Conservation (phyloP, 1,140 invertebrate species). For the Lordiphosa stackelbergi region DNA sequence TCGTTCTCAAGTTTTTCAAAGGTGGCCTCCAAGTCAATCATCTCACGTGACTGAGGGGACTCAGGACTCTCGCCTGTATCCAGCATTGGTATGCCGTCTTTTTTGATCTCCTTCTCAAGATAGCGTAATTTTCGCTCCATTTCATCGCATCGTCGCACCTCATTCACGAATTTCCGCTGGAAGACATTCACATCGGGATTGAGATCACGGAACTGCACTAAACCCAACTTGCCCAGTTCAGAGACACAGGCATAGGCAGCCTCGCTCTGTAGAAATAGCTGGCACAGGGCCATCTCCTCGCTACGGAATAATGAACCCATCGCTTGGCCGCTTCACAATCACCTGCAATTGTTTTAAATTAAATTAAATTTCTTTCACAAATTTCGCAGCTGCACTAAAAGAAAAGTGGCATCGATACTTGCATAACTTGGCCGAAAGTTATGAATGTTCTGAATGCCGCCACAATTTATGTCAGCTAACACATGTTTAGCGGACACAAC, state of each 20-base stretch:
- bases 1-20: constrained; percentile 98
- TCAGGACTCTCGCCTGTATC: constrained; percentile 98
- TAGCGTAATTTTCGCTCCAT: constrained; percentile 97
- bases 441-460: constrained; percentile 20
- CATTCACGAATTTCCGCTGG: constrained; percentile 96
- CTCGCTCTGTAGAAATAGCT: constrained; percentile 93
- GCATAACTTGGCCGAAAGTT: constrained; percentile 21
- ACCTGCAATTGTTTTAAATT: background rate
- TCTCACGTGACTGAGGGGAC: constrained; percentile 97
- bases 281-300: constrained; percentile 92
- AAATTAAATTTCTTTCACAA: too few relatives aligned
- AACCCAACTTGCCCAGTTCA: constrained; percentile 91
- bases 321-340: constrained; percentile 22
- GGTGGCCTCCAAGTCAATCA: constrained; percentile 99
- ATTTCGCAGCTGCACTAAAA: too few relatives aligned
- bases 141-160: constrained; percentile 95
- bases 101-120: constrained; percentile 98
- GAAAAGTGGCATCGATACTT: too few relatives aligned
- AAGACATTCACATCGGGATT: constrained; percentile 97
- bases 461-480: constrained; percentile 37
- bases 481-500: constrained; percentile 31
- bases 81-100: constrained; percentile 97
- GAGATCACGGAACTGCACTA: constrained; percentile 93
- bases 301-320: constrained; percentile 90
- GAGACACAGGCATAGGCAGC: constrained; percentile 93